A percentile compares a stretch with the other conserved stretches of the same genome.
phyloP scores from a whole-genome alignment of 2,113 vertebrate genomes.

The Aramus guarauna region DNA sequence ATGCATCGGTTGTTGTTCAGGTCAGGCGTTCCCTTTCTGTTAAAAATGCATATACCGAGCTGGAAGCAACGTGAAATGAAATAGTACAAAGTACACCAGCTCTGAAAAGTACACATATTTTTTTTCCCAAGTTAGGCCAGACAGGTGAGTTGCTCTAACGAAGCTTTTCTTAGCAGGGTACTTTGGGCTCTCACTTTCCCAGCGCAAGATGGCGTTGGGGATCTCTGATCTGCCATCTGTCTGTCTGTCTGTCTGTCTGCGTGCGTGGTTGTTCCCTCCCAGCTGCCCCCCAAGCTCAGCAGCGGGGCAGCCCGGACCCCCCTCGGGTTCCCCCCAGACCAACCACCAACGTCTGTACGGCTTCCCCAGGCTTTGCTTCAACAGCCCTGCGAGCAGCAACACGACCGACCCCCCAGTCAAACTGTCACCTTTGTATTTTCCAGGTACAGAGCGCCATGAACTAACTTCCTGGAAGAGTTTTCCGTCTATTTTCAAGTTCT shows the following conservation, averaged over 20 bases:
- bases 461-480: constrained; percentile 96
- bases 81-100: background rate
- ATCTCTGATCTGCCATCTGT: background rate
- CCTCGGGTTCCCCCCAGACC: background rate
- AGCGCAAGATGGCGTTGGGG: fast-evolving
- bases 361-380: fast-evolving
- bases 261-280: background rate
- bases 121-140: background rate
- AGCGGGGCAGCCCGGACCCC: background rate
- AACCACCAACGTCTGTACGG: background rate
- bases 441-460: constrained; percentile 96
- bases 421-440: background rate
- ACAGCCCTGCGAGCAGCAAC: background rate
- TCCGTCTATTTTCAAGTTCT: constrained; percentile 91
- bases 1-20: background rate
- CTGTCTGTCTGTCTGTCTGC: background rate
- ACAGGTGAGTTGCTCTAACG: background rate
- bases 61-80: background rate
- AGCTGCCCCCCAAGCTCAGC: background rate
- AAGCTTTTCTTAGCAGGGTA: background rate
- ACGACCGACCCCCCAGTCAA: background rate
- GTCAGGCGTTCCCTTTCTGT: background rate
- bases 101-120: background rate
- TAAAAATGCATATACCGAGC: background rate
- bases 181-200: background rate